Evolutionary conservation across 2,888 invertebrate species (phyloP).

Genomic region (Dasypolia templi): DNA sequence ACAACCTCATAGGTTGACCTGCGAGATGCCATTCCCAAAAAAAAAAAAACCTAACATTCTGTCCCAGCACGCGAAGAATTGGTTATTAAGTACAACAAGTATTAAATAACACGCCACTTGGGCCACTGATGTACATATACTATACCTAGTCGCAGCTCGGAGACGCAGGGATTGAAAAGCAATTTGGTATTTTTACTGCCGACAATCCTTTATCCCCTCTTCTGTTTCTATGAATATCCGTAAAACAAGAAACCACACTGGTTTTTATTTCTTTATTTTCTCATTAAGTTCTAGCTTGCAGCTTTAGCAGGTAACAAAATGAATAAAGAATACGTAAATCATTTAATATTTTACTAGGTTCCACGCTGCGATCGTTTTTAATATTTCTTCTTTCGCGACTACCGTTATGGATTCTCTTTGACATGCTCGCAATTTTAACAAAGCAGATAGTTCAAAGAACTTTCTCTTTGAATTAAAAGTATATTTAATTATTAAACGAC

Average conservation of each 20-base stretch:
- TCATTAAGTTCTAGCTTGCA: constrained; percentile 12
- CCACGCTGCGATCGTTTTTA: not conserved
- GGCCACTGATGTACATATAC: not conserved
- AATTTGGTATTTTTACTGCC: constrained; percentile 18
- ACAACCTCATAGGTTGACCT: no score
- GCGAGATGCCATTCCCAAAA: no score
- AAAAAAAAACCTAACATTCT: no score
- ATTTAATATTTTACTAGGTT: constrained; percentile 12
- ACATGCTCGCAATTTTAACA: not conserved
- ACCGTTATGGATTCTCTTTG: not conserved
- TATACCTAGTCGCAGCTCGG: not conserved
- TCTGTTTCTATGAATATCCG: constrained; percentile 12
- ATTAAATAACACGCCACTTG: constrained; percentile 3
- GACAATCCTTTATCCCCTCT: constrained; percentile 5
- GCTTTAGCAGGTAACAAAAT: constrained; percentile 23
- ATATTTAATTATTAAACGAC: not conserved
- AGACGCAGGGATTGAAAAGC: constrained; percentile 26
- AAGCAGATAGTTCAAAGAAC: no score
- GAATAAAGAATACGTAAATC: not conserved
- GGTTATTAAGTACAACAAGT: not conserved
- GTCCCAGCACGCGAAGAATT: not conserved
- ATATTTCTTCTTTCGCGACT: not conserved
- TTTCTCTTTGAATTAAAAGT: not conserved
- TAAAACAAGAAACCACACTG: constrained; percentile 3
- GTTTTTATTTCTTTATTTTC: constrained; percentile 20